These are phyloP conservation scores for Prionchulus punctatus DNA, from an alignment of 2,888 invertebrate genomes.

Conservation along the genomic window DNA sequence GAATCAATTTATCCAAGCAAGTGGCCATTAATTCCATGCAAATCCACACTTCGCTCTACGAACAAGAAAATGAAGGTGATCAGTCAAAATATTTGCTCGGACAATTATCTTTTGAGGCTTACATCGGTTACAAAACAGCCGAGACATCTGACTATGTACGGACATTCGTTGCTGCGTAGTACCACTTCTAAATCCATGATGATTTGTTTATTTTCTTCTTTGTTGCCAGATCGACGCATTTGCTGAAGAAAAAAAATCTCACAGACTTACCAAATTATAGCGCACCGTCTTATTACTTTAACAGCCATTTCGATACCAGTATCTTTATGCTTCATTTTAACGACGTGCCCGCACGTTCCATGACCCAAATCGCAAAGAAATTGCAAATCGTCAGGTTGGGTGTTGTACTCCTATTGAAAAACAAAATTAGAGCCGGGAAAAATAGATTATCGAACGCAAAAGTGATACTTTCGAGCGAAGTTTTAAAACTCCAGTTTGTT, in stretches of 20 bases:
- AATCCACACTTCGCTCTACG: constrained; percentile 76
- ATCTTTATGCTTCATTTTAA: constrained; percentile 55
- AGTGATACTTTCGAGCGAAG: constrained; percentile 49
- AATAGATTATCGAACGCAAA: too few species aligned
- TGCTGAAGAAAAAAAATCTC: constrained; percentile 25
- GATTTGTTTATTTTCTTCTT: constrained; percentile 90
- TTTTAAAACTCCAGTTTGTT: constrained; percentile 72
- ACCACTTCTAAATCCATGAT: constrained; percentile 98
- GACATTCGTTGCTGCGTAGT: constrained; percentile 87
- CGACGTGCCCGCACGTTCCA: constrained; percentile 82
- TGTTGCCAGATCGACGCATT: constrained; percentile 89
- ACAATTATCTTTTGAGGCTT: neutral
- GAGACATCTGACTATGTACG: constrained; percentile 85
- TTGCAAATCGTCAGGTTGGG: constrained; percentile 29
- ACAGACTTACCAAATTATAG: neutral
- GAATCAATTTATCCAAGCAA: constrained; percentile 89
- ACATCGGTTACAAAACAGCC: constrained; percentile 88
- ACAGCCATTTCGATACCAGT: constrained; percentile 27
- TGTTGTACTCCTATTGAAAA: constrained; percentile 13
- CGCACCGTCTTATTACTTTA: constrained; percentile 18
- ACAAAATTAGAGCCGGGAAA: constrained; percentile 4
- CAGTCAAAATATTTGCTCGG: neutral
- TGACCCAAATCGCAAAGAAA: constrained; percentile 35
- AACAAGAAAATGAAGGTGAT: neutral
- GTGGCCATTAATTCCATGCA: constrained; percentile 99